These are phyloP conservation scores for Pachyseris speciosa DNA, from an alignment of 64 coral and sea anemone species.

Conservation along the genomic window DNA sequence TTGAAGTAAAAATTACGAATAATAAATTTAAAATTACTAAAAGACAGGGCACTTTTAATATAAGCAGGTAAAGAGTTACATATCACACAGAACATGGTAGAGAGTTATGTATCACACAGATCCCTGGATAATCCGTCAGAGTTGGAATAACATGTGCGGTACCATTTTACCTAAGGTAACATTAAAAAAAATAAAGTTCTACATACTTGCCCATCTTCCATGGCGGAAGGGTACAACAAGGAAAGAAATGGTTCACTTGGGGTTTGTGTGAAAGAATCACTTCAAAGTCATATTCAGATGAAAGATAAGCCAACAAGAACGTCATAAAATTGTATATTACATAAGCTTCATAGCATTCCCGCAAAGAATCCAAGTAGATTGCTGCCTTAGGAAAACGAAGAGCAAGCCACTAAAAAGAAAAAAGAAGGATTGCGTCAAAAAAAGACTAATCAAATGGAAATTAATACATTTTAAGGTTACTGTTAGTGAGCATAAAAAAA, in stretches of 20 bases:
- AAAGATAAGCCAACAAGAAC: slow-evolving; percentile 80
- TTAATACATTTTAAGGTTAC: too few species aligned
- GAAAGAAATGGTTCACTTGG: slow-evolving; percentile 91
- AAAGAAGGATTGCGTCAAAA: background rate
- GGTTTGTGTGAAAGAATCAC: slow-evolving; percentile 69
- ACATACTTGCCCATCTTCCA: slow-evolving; percentile 92
- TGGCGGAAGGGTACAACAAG: slow-evolving; percentile 80
- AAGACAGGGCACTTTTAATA: too few species aligned
- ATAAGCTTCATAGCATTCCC: slow-evolving; percentile 98
- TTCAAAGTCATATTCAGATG: slow-evolving; percentile 77
- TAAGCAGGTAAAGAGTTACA: too few species aligned
- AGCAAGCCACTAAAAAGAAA: slow-evolving; percentile 87
- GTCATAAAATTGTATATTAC: slow-evolving; percentile 97
- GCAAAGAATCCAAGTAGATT: slow-evolving; percentile 91
- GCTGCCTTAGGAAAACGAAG: slow-evolving; percentile 95
- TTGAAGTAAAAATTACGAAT: too few species aligned
- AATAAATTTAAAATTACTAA: too few species aligned
- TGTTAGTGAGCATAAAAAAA: too few species aligned
- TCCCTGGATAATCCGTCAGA: too few species aligned
- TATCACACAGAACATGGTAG: too few species aligned
- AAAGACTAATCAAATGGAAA: too few species aligned
- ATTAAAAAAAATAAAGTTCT: background rate
- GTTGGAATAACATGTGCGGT: too few species aligned
- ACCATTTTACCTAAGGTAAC: too few species aligned
- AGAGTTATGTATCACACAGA: too few species aligned